phyloP scores from a whole-genome alignment of 2,113 vertebrate genomes.

The Epinephelus moara region DNA sequence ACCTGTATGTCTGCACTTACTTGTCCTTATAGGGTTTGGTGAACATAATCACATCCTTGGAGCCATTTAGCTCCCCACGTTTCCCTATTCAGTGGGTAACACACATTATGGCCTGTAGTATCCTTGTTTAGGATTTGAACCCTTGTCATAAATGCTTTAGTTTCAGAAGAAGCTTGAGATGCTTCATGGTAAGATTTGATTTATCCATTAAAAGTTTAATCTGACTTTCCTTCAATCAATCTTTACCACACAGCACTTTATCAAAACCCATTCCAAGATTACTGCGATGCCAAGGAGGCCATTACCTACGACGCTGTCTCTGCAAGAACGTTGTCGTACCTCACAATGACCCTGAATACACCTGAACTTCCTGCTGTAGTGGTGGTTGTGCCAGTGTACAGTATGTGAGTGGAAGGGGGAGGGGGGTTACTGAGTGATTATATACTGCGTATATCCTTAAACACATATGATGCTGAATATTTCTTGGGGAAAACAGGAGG shows the following conservation, averaged over 20 bases:
- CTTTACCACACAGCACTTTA: slow-evolving; percentile 23
- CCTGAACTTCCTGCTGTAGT: slow-evolving; percentile 33
- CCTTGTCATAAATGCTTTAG: background rate
- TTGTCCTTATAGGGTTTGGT: background rate
- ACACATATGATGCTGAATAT: slow-evolving; percentile 31
- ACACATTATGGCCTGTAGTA: background rate
- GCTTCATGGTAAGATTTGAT: background rate
- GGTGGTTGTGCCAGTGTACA: slow-evolving; percentile 35
- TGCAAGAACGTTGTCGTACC: background rate
- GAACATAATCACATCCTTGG: background rate
- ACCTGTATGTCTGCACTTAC: background rate
- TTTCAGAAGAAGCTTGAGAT: background rate
- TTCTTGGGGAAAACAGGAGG: background rate
- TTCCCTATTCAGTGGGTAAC: background rate
- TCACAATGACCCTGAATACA: slow-evolving; percentile 26
- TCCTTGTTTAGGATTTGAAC: background rate
- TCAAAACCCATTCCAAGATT: background rate
- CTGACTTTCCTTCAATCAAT: background rate
- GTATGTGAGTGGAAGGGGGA: background rate
- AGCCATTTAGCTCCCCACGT: background rate
- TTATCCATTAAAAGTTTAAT: background rate
- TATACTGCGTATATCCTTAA: slow-evolving; percentile 41
- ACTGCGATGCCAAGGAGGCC: background rate
- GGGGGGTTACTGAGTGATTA: slow-evolving; percentile 27
- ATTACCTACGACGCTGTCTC: background rate